Base-by-base conservation (phyloP, 2,888 invertebrate genomes). In the Entomobrya proxima region DNA sequence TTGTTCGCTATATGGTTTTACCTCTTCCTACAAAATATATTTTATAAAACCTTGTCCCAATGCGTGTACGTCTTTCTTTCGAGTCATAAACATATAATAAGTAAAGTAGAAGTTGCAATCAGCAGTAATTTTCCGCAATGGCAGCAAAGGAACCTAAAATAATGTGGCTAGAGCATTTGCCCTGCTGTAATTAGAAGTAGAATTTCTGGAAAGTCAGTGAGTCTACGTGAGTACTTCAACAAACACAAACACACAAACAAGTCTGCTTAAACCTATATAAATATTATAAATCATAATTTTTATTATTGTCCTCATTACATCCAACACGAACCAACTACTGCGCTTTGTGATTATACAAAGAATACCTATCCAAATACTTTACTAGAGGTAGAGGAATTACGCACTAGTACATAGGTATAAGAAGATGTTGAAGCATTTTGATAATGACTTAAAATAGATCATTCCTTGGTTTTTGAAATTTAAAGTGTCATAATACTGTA, bases 261-360 rank as follows among this genome's bases (percentile, higher is more conserved):
- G 61, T 9, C 13, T 61, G 13, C 21, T 27, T 15, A 61, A 13
- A 30, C 30, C 24, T 30, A 61, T 21, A 24, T 30, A 44, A 44
- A 44, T 18, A 55, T n/a, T 13, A 55, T 40, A 76, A 76, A 37
- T 37, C 76, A 44, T 44, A 40, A 44, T 77, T 77, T 27, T 11
- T 69, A 35, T 27, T 80, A 80, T 80, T 80, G 80, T 44, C 80
- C 79, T 37, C 72, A 72, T 72, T 80, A 37, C 44, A 61, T 61
- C 77, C n/a, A 77, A 61, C 13, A n/a, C 13, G 40, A 55, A 40
- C 58, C 69, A 18, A 18, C 32, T 2, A 4, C 6, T n/a, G n/a
- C n/a, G n/a, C n/a, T n/a, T n/a, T n/a, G n/a, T n/a, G n/a, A n/a
- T n/a, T n/a, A n/a, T n/a, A n/a, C n/a, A n/a, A n/a, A n/a, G n/a